Base-by-base conservation (phyloP, 2,888 invertebrate species). In the Apotomis turbidana region DNA sequence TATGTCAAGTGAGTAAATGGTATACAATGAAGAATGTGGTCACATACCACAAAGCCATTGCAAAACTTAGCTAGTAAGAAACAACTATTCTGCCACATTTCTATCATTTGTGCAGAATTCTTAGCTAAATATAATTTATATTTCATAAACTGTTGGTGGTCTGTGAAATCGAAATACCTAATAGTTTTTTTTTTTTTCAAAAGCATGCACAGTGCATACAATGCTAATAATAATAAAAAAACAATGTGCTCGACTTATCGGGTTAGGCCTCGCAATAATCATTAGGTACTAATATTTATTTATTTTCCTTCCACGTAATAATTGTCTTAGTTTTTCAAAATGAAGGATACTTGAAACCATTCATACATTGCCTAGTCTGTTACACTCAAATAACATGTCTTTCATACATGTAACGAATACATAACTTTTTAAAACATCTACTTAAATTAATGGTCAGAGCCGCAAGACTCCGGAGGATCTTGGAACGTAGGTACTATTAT, bases 391-490 rank as follows among this genome's bases (percentile, higher is more conserved):
- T 27, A 46, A 55, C 38, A 41, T n/a, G 9, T 12, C 63, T 49
- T 15, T 38, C 55, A 57, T 58, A 27, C 46, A 61, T 52, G 54
- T n/a, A 66, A 66, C 27, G 13, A 57, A 46, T 27, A 64, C 38
- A 15, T 54, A 52, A 52, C 44, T 44, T 57, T 59, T n/a, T 44
- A n/a, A 59, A 59, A 44, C 57, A 57, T 15, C n/a, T 52, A 60
- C 57, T 71, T 55, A 67, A 55, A 49, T 58, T 51, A 64, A 62
- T 51, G 71, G 67, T 57, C 71, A 55, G 55, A 51, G 51, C 51
- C 38, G 57, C 67, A 67, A 55, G 51, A 58, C 49, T 67, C 58
- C 57, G 13, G 12, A 27, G 27, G 27, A 58, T 49, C 27, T 49
- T 61, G 41, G 61, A 62, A 55, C 38, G 51, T 58, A 49, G 10